Conservation (phyloP, 2,113 vertebrate genomes). For the Aix galericulata region DNA sequence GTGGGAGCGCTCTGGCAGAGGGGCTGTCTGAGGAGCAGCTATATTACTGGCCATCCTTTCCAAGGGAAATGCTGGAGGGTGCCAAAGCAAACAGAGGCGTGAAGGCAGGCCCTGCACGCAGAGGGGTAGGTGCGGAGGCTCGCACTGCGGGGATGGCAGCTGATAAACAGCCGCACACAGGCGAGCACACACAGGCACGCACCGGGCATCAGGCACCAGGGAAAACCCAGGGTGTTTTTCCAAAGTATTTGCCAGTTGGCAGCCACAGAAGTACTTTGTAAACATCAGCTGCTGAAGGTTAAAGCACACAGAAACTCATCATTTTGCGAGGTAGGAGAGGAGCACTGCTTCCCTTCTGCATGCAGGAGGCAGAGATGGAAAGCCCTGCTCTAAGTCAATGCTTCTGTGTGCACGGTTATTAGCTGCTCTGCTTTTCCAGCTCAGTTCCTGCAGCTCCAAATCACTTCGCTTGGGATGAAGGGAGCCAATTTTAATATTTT, state of each 20-base stretch:
- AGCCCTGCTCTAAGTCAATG: neutral
- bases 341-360: neutral
- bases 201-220: neutral
- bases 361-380: neutral
- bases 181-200: neutral
- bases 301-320: neutral
- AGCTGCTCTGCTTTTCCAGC: neutral
- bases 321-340: neutral
- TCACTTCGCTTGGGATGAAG: neutral
- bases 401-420: neutral
- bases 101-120: neutral
- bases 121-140: neutral
- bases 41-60: neutral
- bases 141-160: fast-evolving
- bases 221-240: neutral
- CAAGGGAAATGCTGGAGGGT: neutral
- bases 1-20: neutral
- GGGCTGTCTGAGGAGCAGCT: neutral
- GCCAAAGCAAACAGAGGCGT: constrained; percentile 13
- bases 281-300: neutral
- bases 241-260: neutral
- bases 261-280: neutral
- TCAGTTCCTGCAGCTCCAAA: neutral
- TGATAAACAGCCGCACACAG: neutral
- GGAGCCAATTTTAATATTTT: neutral